phyloP scores from a whole-genome alignment of 2,888 invertebrate species.

The Harpalus rufipes region DNA sequence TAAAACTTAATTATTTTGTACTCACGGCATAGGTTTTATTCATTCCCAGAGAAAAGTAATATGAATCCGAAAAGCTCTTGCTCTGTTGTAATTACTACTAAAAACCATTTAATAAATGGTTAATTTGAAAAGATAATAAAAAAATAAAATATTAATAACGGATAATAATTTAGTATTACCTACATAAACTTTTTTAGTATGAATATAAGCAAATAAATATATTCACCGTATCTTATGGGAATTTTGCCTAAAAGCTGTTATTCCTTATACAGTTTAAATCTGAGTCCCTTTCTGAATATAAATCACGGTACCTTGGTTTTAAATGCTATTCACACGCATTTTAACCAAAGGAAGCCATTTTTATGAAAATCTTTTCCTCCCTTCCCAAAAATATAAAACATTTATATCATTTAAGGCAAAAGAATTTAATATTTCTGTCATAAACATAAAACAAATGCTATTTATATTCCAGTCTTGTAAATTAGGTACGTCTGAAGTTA shows the following conservation, averaged over 20 bases:
- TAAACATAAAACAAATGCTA: slow-evolving; percentile 48
- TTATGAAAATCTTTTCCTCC: slow-evolving; percentile 11
- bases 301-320: slow-evolving; percentile 10
- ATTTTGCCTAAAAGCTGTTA: not conserved
- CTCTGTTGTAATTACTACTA: too few species aligned
- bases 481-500: slow-evolving; percentile 32
- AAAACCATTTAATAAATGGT: too few species aligned
- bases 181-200: too few species aligned
- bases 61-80: too few species aligned
- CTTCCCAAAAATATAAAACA: slow-evolving; percentile 41
- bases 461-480: slow-evolving; percentile 49
- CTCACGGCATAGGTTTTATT: too few species aligned
- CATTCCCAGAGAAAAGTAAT: too few species aligned
- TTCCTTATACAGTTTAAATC: not conserved
- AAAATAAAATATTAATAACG: too few species aligned
- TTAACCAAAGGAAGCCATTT: slow-evolving; percentile 15
- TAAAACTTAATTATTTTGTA: too few species aligned
- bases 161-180: too few species aligned
- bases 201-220: too few species aligned
- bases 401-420: slow-evolving; percentile 29
- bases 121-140: too few species aligned
- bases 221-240: too few species aligned
- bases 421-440: slow-evolving; percentile 54
- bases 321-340: slow-evolving; percentile 37
- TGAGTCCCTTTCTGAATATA: not conserved